phyloP scores from a whole-genome alignment of 2,797 vertebrate genomes.

The Lacerta agilis region DNA sequence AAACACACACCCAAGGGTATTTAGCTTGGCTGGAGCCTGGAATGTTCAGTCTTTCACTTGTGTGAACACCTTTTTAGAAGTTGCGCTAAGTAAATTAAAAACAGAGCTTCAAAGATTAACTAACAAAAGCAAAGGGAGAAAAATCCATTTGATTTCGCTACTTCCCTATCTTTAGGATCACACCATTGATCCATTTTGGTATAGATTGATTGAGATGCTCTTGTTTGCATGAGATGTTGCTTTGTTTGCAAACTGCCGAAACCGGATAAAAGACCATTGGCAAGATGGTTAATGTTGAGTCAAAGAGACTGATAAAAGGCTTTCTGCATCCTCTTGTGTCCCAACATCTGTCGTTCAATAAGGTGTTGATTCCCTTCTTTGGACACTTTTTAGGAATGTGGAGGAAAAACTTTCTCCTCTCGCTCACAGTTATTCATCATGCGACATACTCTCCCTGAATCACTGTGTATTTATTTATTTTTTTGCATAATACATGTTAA shows the following conservation, averaged over 20 bases:
- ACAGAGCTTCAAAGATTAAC: constrained; percentile 45
- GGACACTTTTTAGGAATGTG: not conserved
- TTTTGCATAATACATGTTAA: not conserved
- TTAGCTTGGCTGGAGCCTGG: constrained; percentile 23
- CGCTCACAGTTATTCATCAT: not conserved
- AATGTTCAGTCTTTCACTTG: constrained; percentile 42
- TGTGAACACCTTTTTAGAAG: constrained; percentile 40
- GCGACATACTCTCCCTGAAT: not conserved
- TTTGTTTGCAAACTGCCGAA: constrained; percentile 40
- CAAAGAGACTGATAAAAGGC: not conserved
- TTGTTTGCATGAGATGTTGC: constrained; percentile 24
- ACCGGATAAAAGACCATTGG: constrained; percentile 30
- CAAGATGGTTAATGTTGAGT: constrained; percentile 26
- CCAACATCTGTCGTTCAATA: not conserved
- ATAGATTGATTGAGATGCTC: constrained; percentile 40
- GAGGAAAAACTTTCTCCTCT: not conserved
- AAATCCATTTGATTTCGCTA: constrained; percentile 48
- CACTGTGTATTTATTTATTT: too few relatives aligned
- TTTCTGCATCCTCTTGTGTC: constrained; percentile 1
- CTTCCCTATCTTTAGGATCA: constrained; percentile 47
- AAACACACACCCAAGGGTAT: not conserved
- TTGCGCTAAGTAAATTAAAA: constrained; percentile 52
- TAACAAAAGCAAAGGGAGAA: constrained; percentile 43
- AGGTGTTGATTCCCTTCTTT: fast-evolving
- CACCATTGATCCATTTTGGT: constrained; percentile 34